Conservation (phyloP, 2,797 vertebrate genomes). For the Danio jaintianensis region DNA sequence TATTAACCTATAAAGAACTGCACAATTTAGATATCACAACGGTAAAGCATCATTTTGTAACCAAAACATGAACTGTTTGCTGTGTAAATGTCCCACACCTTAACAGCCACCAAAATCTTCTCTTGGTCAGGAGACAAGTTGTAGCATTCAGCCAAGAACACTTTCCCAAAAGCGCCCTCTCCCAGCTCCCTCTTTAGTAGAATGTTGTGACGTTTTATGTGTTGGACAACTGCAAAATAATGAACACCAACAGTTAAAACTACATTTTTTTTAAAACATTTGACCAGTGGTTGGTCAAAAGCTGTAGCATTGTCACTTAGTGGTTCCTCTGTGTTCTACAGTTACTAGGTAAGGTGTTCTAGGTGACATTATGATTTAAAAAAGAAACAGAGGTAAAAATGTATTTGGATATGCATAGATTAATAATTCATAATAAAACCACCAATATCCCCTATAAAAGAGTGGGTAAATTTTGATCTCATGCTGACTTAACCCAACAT, state of each 20-base stretch:
- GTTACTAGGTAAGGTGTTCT: background rate
- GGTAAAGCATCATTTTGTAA: background rate
- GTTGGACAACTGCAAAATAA: slow-evolving; percentile 89
- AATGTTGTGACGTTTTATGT: slow-evolving; percentile 98
- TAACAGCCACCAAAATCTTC: slow-evolving; percentile 97
- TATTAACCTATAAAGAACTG: too few relatives aligned
- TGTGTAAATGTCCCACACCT: slow-evolving; percentile 78
- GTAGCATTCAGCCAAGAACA: slow-evolving; percentile 97
- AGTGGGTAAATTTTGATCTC: background rate
- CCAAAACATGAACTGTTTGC: background rate
- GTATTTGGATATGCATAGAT: background rate
- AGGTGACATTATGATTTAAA: background rate
- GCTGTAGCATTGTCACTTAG: background rate
- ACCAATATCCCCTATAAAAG: background rate
- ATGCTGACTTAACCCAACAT: background rate
- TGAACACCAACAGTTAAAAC: slow-evolving; percentile 12
- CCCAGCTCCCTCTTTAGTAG: slow-evolving; percentile 96
- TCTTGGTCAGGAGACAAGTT: slow-evolving; percentile 94
- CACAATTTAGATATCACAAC: background rate
- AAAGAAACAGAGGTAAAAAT: background rate
- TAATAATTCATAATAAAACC: background rate
- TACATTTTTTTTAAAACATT: background rate
- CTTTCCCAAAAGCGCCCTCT: slow-evolving; percentile 98
- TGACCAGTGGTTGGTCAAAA: background rate
- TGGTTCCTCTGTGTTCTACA: too few relatives aligned